Conservation (phyloP, 2,888 invertebrate species). For the Rapana venosa region DNA sequence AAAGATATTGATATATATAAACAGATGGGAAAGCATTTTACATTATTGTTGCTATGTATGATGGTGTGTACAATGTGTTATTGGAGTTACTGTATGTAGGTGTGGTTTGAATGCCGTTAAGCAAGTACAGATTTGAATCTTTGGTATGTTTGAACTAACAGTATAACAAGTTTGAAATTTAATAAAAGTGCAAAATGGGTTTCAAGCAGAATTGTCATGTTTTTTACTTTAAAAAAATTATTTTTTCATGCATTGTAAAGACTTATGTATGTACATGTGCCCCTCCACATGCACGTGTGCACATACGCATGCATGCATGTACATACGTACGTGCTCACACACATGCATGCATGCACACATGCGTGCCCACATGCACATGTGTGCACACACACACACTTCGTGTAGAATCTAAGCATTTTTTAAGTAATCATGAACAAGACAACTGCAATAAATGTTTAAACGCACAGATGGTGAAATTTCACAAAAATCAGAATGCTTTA, state of each 20-base stretch:
- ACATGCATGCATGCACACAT: constrained; percentile 23
- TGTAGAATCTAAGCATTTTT: no score
- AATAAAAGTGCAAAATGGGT: not conserved
- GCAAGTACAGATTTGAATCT: not conserved
- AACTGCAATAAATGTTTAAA: no score
- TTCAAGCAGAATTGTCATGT: not conserved
- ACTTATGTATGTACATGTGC: no score
- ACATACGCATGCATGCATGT: constrained; percentile 23
- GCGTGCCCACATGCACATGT: constrained; percentile 4
- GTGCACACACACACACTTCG: not conserved
- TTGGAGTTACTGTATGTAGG: not conserved
- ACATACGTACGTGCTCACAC: constrained; percentile 8
- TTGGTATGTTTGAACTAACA: not conserved
- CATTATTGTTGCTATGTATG: not conserved
- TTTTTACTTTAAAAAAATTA: not conserved
- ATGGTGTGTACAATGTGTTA: not conserved
- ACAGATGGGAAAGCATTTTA: not conserved
- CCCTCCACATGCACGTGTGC: not conserved
- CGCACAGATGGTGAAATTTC: no score
- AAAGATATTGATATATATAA: no score
- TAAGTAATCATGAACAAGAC: no score
- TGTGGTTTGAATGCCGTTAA: not conserved
- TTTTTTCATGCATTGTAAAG: no score
- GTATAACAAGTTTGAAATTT: not conserved
- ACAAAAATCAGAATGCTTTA: no score